Conservation (phyloP, 2,113 vertebrate genomes). For the Cebidichthys violaceus region DNA sequence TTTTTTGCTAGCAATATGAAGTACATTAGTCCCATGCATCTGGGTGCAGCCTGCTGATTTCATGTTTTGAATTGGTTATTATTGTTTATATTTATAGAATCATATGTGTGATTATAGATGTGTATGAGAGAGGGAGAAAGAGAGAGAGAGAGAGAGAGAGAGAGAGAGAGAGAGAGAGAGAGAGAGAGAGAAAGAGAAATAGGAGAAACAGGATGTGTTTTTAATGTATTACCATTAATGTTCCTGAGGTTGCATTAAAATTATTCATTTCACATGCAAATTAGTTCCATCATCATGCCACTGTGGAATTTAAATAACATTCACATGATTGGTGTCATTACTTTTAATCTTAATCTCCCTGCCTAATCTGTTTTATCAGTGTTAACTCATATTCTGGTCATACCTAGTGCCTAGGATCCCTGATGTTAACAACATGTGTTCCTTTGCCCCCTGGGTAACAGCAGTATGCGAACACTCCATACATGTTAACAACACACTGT, state of each 20-base stretch:
- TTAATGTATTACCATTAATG: slow-evolving; percentile 22
- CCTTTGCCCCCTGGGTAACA: background rate
- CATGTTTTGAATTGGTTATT: background rate
- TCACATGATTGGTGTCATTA: slow-evolving; percentile 31
- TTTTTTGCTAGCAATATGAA: background rate
- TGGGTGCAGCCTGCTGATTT: background rate
- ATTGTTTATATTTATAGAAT: background rate
- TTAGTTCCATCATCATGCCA: slow-evolving; percentile 14
- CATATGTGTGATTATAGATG: background rate
- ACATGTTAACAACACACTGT: background rate
- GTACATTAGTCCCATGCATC: background rate
- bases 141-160: background rate
- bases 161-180: background rate
- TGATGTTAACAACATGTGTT: background rate
- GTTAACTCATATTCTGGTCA: background rate
- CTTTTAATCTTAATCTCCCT: slow-evolving; percentile 6
- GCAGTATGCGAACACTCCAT: background rate
- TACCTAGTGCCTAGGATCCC: background rate
- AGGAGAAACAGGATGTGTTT: slow-evolving; percentile 10
- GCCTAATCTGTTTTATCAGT: background rate
- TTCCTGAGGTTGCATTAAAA: slow-evolving; percentile 41
- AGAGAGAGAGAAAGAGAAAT: background rate
- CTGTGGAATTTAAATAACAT: slow-evolving; percentile 24
- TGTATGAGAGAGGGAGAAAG: background rate
- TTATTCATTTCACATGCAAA: slow-evolving; percentile 49